Conservation (phyloP, 2,113 vertebrate genomes). For the Micronycteris hirsuta region DNA sequence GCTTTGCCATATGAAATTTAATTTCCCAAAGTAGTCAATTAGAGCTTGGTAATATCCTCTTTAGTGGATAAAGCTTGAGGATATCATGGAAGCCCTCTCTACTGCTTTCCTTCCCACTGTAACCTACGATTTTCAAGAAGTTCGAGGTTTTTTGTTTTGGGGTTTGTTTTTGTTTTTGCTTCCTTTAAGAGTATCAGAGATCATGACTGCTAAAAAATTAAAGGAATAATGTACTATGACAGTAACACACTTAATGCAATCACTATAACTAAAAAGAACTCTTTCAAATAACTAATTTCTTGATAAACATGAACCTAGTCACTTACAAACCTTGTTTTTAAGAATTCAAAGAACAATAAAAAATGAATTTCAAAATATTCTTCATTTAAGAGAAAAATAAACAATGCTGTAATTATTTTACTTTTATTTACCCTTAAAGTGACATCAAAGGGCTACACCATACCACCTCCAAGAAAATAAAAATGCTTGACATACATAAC, state of each 20-base stretch:
- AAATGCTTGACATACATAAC: neutral
- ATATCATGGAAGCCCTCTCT: slow-evolving; percentile 45
- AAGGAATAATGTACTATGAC: neutral
- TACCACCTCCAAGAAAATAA: neutral
- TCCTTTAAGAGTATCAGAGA: slow-evolving; percentile 11
- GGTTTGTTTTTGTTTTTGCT: neutral
- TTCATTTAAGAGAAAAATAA: slow-evolving; percentile 42
- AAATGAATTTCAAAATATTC: slow-evolving; percentile 15
- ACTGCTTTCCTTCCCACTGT: slow-evolving; percentile 36
- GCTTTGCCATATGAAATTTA: slow-evolving; percentile 68
- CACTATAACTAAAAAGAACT: slow-evolving; percentile 10
- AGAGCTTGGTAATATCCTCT: slow-evolving; percentile 50
- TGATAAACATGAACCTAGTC: slow-evolving; percentile 1
- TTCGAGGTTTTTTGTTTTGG: neutral
- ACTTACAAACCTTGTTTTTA: neutral
- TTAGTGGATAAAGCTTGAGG: slow-evolving; percentile 61
- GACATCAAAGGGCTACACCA: neutral
- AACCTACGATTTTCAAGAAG: neutral
- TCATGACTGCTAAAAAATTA: neutral
- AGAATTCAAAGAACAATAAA: neutral
- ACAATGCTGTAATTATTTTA: slow-evolving; percentile 8
- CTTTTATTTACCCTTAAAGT: neutral
- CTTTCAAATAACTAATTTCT: neutral
- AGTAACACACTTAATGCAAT: neutral
- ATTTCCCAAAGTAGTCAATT: slow-evolving; percentile 79